A percentile compares a stretch with the other conserved stretches of the same genome.
Conservation (phyloP, 2,797 vertebrate species). For the Pachyuromys duprasi region DNA sequence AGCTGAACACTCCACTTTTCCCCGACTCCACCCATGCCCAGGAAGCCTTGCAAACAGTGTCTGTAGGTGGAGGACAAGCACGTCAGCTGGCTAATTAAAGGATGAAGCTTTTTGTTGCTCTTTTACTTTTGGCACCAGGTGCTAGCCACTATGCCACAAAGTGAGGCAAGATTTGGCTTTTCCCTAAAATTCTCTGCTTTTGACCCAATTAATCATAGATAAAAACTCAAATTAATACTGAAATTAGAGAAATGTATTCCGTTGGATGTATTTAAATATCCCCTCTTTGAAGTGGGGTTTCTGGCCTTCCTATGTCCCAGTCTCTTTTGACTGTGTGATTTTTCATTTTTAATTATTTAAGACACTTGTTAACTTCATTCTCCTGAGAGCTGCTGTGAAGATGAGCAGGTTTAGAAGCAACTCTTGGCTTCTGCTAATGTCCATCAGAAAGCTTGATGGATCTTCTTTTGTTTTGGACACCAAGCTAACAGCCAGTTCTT, state of each 20-base stretch:
- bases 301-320: background rate
- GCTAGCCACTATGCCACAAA: background rate
- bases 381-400: background rate
- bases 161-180: background rate
- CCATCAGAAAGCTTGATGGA: background rate
- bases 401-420: background rate
- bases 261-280: background rate
- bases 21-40: background rate
- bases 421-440: background rate
- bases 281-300: background rate
- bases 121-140: background rate
- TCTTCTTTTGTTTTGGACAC: background rate
- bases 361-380: background rate
- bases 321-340: background rate
- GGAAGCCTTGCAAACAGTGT: background rate
- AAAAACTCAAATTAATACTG: background rate
- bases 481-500: background rate
- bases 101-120: background rate
- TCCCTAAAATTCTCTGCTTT: conserved; percentile 15
- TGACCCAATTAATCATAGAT: background rate
- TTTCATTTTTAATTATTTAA: conserved; percentile 22
- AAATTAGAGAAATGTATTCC: conserved; percentile 14
- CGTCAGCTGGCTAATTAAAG: background rate
- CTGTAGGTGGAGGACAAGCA: background rate
- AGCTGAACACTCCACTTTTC: background rate